Percentiles rank a stretch among this genome's conserved stretches.
These are phyloP conservation scores for Prionchulus punctatus DNA, from an alignment of 2,888 invertebrate species.

Conservation along the genomic window DNA sequence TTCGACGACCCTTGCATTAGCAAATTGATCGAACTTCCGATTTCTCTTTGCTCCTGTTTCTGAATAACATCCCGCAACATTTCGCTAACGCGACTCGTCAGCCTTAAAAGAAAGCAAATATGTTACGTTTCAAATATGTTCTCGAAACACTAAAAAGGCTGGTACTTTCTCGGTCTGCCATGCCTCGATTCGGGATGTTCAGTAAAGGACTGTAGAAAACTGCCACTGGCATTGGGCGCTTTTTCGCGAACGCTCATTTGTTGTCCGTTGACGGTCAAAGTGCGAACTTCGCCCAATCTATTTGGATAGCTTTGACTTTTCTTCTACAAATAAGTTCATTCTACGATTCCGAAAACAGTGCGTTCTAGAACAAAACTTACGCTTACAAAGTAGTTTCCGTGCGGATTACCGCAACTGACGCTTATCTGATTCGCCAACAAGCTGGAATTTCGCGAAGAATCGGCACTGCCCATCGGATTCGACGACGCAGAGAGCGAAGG, in stretches of 20 bases:
- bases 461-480: not conserved
- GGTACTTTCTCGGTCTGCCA: slow-evolving; percentile 25
- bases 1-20: slow-evolving; percentile 3
- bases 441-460: no score
- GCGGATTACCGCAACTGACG: no score
- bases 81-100: slow-evolving; percentile 25
- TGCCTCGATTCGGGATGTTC: slow-evolving; percentile 21
- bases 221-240: not conserved
- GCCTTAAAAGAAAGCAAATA: slow-evolving; percentile 13
- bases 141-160: not conserved
- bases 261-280: not conserved
- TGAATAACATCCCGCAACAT: slow-evolving; percentile 23
- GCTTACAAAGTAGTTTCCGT: not conserved
- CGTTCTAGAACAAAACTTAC: not conserved
- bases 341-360: not conserved
- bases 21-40: not conserved
- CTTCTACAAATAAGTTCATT: not conserved
- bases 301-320: slow-evolving; percentile 5
- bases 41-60: not conserved
- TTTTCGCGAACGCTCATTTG: not conserved
- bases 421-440: no score
- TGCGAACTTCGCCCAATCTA: not conserved
- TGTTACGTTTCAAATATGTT: not conserved
- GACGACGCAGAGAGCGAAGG: no score
- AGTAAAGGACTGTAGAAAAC: not conserved